Percentiles rank a stretch among this genome's conserved stretches.
These are phyloP conservation scores for Cheiracanthium punctorium DNA, from an alignment of 2,888 invertebrate genomes.

Conservation along the genomic window DNA sequence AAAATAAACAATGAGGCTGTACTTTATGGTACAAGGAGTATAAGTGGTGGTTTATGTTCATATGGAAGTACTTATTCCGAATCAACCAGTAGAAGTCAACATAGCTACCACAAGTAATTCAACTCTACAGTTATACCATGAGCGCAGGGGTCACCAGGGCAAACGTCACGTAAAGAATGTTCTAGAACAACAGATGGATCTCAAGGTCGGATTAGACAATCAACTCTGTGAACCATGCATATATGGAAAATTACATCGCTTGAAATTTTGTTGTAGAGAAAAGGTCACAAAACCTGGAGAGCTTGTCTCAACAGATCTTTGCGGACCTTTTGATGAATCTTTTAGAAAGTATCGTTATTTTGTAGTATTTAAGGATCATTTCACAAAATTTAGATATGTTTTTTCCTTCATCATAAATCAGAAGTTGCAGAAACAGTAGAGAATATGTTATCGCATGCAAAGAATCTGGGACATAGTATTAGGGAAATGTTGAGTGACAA, in stretches of 20 bases:
- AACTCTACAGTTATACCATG: constrained; percentile 4
- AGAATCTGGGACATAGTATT: too few species aligned
- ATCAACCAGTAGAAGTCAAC: neutral
- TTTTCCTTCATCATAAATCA: too few species aligned
- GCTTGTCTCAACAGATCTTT: constrained; percentile 43
- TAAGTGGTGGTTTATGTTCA: constrained; percentile 11
- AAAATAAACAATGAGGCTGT: constrained; percentile 8
- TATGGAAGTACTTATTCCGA: constrained; percentile 20
- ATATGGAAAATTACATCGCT: neutral
- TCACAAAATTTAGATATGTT: too few species aligned
- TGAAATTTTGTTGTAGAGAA: neutral
- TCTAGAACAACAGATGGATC: neutral
- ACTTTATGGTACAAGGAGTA: constrained; percentile 18
- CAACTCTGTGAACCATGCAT: neutral
- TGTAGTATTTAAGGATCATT: constrained; percentile 62
- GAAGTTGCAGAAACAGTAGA: too few species aligned
- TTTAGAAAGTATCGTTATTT: constrained; percentile 52
- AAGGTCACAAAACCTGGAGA: neutral
- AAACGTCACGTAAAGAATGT: constrained; percentile 22
- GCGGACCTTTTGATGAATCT: constrained; percentile 48
- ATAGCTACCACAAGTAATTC: neutral
- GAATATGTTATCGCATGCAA: too few species aligned
- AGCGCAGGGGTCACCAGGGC: constrained; percentile 18
- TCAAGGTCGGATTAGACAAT: neutral
- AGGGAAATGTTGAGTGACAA: too few species aligned